Percentiles rank a stretch among this genome's conserved stretches.
phyloP scores from a whole-genome alignment of 2,888 invertebrate species.

The Bellardia bayeri region DNA sequence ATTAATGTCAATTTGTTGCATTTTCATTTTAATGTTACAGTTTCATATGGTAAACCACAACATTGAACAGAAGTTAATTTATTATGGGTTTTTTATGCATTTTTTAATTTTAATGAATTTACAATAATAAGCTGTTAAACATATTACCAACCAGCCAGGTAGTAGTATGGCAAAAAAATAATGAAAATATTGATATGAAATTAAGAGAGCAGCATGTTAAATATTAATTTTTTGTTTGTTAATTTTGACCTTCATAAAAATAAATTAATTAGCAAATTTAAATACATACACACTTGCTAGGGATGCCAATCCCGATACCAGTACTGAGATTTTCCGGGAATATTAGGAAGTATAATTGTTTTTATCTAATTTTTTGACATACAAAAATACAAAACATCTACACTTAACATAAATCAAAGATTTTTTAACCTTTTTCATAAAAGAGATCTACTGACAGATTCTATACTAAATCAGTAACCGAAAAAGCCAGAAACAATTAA shows the following conservation, averaged over 20 bases:
- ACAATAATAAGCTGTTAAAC: conserved; percentile 42
- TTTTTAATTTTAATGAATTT: conserved; percentile 33
- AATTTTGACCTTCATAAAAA: conserved; percentile 7
- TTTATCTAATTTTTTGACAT: too few species aligned
- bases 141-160: conserved; percentile 10
- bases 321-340: too few species aligned
- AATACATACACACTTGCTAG: background rate
- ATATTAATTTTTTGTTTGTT: background rate
- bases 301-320: too few species aligned
- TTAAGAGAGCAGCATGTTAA: conserved; percentile 14
- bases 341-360: too few species aligned
- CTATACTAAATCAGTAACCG: too few species aligned
- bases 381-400: too few species aligned
- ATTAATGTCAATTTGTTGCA: conserved; percentile 67
- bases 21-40: conserved; percentile 67
- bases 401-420: too few species aligned
- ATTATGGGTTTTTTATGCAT: conserved; percentile 53
- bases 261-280: conserved; percentile 37
- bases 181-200: conserved; percentile 2
- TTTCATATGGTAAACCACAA: conserved; percentile 68
- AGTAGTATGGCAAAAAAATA: conserved; percentile 12
- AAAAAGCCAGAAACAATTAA: too few species aligned
- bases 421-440: too few species aligned
- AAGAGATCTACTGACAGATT: too few species aligned
- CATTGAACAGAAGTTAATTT: conserved; percentile 70